Conservation (phyloP, 1,140 invertebrate species). For the Temnothorax nylanderi region DNA sequence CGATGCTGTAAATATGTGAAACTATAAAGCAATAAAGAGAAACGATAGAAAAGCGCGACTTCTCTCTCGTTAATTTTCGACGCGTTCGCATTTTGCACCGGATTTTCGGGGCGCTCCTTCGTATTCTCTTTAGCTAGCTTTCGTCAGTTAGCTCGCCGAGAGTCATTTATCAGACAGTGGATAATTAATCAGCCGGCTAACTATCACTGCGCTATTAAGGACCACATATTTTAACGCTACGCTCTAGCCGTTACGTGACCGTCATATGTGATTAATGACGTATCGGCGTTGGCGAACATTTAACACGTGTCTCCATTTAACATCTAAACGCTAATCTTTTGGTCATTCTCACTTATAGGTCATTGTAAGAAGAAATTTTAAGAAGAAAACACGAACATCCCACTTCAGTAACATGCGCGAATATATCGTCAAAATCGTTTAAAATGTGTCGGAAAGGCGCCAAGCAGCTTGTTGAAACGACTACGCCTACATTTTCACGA, state of each 20-base stretch:
- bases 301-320: background rate
- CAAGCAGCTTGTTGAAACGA: background rate
- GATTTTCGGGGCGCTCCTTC: background rate
- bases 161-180: constrained; percentile 54
- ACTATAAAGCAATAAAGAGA: constrained; percentile 39
- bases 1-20: constrained; percentile 51
- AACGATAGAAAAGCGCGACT: background rate
- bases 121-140: constrained; percentile 33
- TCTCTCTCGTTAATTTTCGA: background rate
- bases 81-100: background rate
- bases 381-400: too few relatives aligned
- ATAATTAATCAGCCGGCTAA: constrained; percentile 58
- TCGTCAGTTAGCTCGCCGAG: constrained; percentile 11
- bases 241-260: background rate
- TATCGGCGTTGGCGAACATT: constrained; percentile 12
- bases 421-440: background rate
- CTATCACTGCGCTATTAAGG: constrained; percentile 22
- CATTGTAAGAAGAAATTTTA: background rate
- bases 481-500: constrained; percentile 22
- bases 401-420: background rate
- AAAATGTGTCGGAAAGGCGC: background rate
- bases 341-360: too few relatives aligned
- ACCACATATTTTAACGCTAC: constrained; percentile 47
- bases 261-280: constrained; percentile 35
- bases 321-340: background rate